These are phyloP conservation scores for Drosophila pseudotalamancana DNA, from an alignment of 2,888 invertebrate genomes.

Conservation along the genomic window DNA sequence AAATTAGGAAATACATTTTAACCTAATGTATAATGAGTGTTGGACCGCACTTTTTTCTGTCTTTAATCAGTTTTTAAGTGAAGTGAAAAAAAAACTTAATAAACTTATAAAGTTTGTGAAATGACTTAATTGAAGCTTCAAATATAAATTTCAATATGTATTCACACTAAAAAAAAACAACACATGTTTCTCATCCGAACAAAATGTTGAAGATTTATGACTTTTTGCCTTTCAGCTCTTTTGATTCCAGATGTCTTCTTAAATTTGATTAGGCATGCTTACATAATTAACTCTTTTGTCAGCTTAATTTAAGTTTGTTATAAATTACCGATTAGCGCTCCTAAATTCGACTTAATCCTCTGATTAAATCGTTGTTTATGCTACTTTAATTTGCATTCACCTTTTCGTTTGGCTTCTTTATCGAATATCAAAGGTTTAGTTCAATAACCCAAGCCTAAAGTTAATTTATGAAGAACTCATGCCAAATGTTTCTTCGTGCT, in stretches of 20 bases:
- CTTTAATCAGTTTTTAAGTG: too few species aligned
- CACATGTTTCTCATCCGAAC: background rate
- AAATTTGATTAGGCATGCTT: background rate
- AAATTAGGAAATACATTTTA: too few species aligned
- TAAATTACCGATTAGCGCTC: slow-evolving; percentile 28
- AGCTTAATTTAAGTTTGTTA: slow-evolving; percentile 6
- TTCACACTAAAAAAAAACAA: background rate
- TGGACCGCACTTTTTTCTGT: too few species aligned
- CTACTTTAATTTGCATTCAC: slow-evolving; percentile 19
- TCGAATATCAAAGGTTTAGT: slow-evolving; percentile 17
- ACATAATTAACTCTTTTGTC: background rate
- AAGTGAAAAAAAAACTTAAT: too few species aligned
- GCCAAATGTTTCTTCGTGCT: slow-evolving; percentile 31
- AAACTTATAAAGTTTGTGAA: too few species aligned
- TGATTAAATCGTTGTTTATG: background rate
- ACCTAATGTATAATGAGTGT: too few species aligned
- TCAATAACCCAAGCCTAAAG: slow-evolving; percentile 47
- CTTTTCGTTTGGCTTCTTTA: background rate
- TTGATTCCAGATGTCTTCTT: background rate
- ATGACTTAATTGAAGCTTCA: too few species aligned
- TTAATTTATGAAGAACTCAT: slow-evolving; percentile 45
- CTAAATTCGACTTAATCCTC: slow-evolving; percentile 8
- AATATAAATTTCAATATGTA: too few species aligned
- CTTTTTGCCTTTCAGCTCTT: background rate
- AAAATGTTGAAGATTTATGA: background rate